Conservation (phyloP, 1,140 invertebrate species). For the Papilio helenus region DNA sequence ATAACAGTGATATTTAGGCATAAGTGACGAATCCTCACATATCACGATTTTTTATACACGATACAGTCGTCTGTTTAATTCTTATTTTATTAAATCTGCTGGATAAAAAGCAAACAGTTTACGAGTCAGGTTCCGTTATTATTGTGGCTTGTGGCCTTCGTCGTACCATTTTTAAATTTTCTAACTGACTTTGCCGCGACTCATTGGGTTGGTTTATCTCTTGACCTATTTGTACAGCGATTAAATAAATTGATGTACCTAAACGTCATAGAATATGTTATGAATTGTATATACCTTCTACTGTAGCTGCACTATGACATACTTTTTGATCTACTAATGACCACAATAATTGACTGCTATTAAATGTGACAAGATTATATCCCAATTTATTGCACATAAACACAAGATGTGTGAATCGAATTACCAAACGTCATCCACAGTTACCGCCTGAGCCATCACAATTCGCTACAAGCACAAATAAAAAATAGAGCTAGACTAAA, state of each 20-base stretch:
- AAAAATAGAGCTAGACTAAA: background rate
- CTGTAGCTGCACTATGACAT: background rate
- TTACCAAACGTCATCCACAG: background rate
- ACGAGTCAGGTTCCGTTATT: background rate
- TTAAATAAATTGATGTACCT: conserved; percentile 15
- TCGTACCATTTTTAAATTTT: conserved; percentile 32
- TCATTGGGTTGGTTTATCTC: conserved; percentile 37
- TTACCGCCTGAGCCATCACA: background rate
- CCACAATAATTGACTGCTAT: background rate
- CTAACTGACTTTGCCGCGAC: conserved; percentile 18
- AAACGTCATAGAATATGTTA: conserved; percentile 15
- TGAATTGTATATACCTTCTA: background rate
- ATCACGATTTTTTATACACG: too few species aligned
- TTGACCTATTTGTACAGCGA: conserved; percentile 45
- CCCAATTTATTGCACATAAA: background rate
- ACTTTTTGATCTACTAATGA: background rate
- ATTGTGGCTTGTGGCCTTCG: conserved; percentile 20
- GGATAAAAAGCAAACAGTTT: background rate
- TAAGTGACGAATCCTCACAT: too few species aligned
- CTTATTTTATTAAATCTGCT: background rate
- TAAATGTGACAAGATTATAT: background rate
- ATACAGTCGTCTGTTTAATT: too few species aligned
- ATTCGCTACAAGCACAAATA: background rate
- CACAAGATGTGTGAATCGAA: background rate
- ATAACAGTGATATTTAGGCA: too few species aligned